Evolutionary conservation across 2,797 vertebrate species (phyloP), one percentile per base, ranked within the genome.

Genomic region (Pipistrellus nathusii): DNA sequence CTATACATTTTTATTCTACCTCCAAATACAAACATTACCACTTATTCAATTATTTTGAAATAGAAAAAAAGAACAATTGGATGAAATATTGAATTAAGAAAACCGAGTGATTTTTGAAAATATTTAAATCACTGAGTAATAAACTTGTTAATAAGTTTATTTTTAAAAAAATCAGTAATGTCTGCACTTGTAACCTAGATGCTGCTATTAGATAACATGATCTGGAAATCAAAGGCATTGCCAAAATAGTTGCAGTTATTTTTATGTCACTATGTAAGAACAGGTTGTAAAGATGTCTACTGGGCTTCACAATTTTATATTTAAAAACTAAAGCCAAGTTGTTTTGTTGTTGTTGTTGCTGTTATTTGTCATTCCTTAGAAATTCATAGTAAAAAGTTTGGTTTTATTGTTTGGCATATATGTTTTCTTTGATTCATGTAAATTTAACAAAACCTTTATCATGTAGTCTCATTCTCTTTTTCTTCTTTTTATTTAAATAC

Each of bases 181-280:
- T 89, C 62, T 85, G 35, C 18, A 93, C 77, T 14, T 73, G 4
- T 94, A 96, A 87, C 72, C 76, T 87, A 93, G 44, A 66, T 85
- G 91, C 92, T 96, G 8, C 93, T 95, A 6, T 96, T 97, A 81
- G 51, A 96, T 96, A 93, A 27, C 62, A 90, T 66, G 27, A 85
- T 96, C 90, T 96, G 48, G 83, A 95, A 97, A 89, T 82, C 78
- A 96, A 23, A 94, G 55, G 38, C 0, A 53, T 73, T 69, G 78
- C 3, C 10, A 76, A 87, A 92, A 78, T 66, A 17, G 27, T 91
- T 88, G 6, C 3, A 14, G 53, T 94, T 23, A 85, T 94, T 92
- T 97, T 97, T 89, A 80, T 96, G n/a, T 94, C 82, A 90, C 53
- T 41, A 82, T 86, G 94, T 95, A 90, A 97, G 72, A 44, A 75